Percentiles rank a stretch among this genome's conserved stretches.
These are phyloP conservation scores for Tetrapedia diversipes DNA, from an alignment of 2,888 invertebrate species.

Conservation along the genomic window DNA sequence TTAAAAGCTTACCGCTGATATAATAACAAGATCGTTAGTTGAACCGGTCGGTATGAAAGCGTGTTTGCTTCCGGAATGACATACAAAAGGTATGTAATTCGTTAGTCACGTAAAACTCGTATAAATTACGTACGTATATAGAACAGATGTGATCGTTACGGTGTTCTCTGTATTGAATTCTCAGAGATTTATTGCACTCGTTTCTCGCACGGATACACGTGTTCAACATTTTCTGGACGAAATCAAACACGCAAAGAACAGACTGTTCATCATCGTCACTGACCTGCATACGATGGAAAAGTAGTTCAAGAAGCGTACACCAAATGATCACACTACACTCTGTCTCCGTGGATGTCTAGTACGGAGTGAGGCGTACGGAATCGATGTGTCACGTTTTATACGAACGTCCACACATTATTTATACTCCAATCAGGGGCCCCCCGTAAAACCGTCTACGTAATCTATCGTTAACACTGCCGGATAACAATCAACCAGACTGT, in stretches of 20 bases:
- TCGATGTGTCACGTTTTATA: conserved; percentile 47
- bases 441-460: conserved; percentile 20
- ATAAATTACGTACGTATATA: rapidly evolving
- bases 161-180: neutral
- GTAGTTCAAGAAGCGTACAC: conserved; percentile 2
- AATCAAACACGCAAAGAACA: neutral
- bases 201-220: neutral
- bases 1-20: too few relatives aligned
- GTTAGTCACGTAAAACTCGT: neutral
- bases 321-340: conserved; percentile 34
- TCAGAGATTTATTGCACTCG: neutral
- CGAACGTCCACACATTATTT: conserved; percentile 58
- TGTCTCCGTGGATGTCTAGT: conserved; percentile 23
- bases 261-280: conserved; percentile 21
- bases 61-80: too few relatives aligned
- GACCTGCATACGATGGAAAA: conserved; percentile 33
- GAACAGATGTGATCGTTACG: neutral
- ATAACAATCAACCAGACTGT: conserved; percentile 39
- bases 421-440: conserved; percentile 44
- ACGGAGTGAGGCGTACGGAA: conserved; percentile 41
- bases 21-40: too few relatives aligned
- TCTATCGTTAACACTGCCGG: conserved; percentile 20
- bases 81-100: too few relatives aligned
- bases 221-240: neutral
- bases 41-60: too few relatives aligned